These are phyloP conservation scores for Erinaceus europaeus DNA, from an alignment of 2,113 vertebrate species.

Conservation along the genomic window DNA sequence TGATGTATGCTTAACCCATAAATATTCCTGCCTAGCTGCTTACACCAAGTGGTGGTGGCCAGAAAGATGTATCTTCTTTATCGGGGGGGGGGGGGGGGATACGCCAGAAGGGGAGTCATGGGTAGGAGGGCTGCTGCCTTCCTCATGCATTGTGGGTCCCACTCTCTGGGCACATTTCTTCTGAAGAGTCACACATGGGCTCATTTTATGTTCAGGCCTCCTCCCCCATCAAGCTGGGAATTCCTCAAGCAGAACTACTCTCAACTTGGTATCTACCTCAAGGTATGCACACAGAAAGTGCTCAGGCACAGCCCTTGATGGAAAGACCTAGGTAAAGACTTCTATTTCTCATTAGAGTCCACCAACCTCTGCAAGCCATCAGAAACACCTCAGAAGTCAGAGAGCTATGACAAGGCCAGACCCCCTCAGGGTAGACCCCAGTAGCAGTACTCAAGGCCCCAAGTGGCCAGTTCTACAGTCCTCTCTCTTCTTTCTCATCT, in stretches of 20 bases:
- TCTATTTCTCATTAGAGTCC: background rate
- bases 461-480: background rate
- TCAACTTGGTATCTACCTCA: background rate
- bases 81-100: background rate
- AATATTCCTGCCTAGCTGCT: slow-evolving; percentile 42
- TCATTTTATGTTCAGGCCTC: background rate
- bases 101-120: background rate
- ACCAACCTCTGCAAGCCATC: too few species aligned
- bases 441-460: background rate
- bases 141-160: too few species aligned
- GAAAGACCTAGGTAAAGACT: background rate
- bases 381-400: background rate
- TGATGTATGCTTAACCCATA: slow-evolving; percentile 55
- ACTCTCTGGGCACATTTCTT: background rate
- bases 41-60: background rate
- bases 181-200: background rate
- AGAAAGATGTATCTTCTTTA: background rate
- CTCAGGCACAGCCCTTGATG: background rate
- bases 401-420: background rate
- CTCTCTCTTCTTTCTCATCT: background rate
- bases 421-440: too few species aligned
- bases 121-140: background rate
- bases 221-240: background rate
- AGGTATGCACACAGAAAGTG: background rate
- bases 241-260: background rate